Base-by-base conservation (phyloP, 2,888 invertebrate species). In the Koerneria pararmatus region DNA sequence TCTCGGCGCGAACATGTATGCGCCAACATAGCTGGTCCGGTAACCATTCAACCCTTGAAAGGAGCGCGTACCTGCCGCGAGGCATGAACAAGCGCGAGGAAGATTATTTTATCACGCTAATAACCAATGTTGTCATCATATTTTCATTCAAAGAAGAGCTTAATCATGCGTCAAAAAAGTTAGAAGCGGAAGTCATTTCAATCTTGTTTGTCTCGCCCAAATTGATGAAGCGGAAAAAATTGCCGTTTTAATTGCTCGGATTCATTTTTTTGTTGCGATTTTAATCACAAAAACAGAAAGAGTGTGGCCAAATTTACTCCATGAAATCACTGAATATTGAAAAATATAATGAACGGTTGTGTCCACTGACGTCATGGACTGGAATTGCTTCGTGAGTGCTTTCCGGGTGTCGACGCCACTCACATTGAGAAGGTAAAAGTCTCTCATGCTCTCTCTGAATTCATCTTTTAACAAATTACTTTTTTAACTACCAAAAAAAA, bases 391-490 rank as follows among this genome's bases (percentile, higher is more conserved):
- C 69, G 89, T 85, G 31, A 95, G 86, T 22, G 89, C 88, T 67
- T 91, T 90, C 73, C 94, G 88, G 0, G 91, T 92, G 82, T 98
- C 95, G n/a, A 98, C 91, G 78, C 90, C 91, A 0, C 93, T 93
- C 19, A 98, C 95, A 85, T 95, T 97, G 0, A 93, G 89, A 41
- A 98, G 85, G 0, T 94, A 89, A 85, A 98, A 95, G 72, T 90
- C 88, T 54, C 90, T 87, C 65, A 97, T 76, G 15, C 67, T 75
- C 31, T 80, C 79, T 24, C 74, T 74, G 64, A 63, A 75, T 53
- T 57, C 27, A n/a, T n/a, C n/a, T n/a, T n/a, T n/a, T n/a, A n/a
- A n/a, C n/a, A n/a, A n/a, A 1, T 3, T 34, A 35, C 57, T 57
- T 5, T 11, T 54, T 54, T 11, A 54, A 54, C n/a, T n/a, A n/a